Percentiles rank a stretch among this genome's conserved stretches.
Conservation (phyloP, 1,140 invertebrate genomes). For the Hyphantria cunea region DNA sequence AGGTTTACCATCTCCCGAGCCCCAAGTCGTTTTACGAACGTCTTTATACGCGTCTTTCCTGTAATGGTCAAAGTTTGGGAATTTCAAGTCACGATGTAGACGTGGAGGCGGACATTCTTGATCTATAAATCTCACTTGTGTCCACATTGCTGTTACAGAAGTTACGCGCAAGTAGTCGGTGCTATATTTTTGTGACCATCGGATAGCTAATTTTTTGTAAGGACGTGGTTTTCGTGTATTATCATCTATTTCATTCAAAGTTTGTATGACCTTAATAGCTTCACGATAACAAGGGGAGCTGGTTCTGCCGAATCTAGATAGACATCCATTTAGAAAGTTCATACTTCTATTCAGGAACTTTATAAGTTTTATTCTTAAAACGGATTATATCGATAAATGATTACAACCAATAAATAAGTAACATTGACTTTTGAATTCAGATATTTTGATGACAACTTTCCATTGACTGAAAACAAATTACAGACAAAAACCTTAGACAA, state of each 20-base stretch:
- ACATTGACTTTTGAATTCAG: too few species aligned
- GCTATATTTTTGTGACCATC: too few species aligned
- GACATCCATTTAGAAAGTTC: background rate
- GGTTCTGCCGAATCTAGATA: background rate
- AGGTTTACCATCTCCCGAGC: conserved; percentile 54
- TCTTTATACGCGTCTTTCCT: conserved; percentile 61
- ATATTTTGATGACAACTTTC: too few species aligned
- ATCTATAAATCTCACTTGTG: conserved; percentile 57
- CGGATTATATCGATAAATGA: background rate
- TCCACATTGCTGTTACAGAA: conserved; percentile 43
- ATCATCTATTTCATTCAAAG: background rate
- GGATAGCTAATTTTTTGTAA: background rate
- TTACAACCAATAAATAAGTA: too few species aligned
- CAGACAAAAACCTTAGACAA: too few species aligned
- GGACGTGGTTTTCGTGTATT: background rate
- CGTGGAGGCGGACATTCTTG: conserved; percentile 35
- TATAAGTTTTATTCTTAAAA: background rate
- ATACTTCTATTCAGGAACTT: background rate
- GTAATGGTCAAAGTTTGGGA: conserved; percentile 63
- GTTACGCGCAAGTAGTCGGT: background rate
- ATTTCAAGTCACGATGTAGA: conserved; percentile 60
- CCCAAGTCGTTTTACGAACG: conserved; percentile 54
- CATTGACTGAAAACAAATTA: too few species aligned
- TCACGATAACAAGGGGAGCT: background rate
- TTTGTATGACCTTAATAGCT: background rate